Evolutionary conservation across 1,140 invertebrate genomes (phyloP).

Genomic region (Danaus melanippus): DNA sequence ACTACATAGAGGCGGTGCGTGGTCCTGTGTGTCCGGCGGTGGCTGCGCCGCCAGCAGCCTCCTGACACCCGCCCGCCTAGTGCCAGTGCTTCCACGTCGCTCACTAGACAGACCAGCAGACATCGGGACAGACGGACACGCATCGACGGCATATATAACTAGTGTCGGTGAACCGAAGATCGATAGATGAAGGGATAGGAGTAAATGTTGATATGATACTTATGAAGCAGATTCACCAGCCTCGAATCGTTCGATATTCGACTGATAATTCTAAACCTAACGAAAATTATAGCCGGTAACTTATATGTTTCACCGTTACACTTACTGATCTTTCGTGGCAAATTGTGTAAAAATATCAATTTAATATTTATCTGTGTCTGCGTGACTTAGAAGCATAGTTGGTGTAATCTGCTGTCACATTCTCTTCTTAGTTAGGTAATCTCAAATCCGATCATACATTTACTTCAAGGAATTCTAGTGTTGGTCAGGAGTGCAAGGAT

Average conservation of each 20-base stretch:
- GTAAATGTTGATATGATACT: constrained; percentile 48
- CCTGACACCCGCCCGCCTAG: constrained; percentile 64
- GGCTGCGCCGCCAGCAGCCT: constrained; percentile 29
- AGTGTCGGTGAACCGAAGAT: constrained; percentile 2
- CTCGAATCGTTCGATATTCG: too few species aligned
- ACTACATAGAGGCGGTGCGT: constrained; percentile 89
- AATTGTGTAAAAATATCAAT: too few species aligned
- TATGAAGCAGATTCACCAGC: too few species aligned
- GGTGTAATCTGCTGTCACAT: too few species aligned
- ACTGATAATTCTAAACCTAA: too few species aligned
- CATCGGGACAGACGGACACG: neutral
- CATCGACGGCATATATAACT: neutral
- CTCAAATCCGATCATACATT: constrained; percentile 36
- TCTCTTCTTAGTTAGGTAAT: constrained; percentile 23
- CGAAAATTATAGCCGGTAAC: too few species aligned
- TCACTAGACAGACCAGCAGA: constrained; percentile 25
- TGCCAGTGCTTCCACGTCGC: constrained; percentile 69
- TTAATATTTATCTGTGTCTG: too few species aligned
- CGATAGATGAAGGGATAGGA: constrained; percentile 20
- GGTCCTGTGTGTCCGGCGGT: constrained; percentile 63
- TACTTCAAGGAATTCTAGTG: constrained; percentile 51
- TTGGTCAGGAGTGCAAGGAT: constrained; percentile 52
- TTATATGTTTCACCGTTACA: too few species aligned
- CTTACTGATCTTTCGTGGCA: too few species aligned
- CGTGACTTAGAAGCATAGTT: too few species aligned